These are phyloP conservation scores for Myxocyprinus asiaticus DNA, from an alignment of 2,113 vertebrate genomes.

Conservation along the genomic window DNA sequence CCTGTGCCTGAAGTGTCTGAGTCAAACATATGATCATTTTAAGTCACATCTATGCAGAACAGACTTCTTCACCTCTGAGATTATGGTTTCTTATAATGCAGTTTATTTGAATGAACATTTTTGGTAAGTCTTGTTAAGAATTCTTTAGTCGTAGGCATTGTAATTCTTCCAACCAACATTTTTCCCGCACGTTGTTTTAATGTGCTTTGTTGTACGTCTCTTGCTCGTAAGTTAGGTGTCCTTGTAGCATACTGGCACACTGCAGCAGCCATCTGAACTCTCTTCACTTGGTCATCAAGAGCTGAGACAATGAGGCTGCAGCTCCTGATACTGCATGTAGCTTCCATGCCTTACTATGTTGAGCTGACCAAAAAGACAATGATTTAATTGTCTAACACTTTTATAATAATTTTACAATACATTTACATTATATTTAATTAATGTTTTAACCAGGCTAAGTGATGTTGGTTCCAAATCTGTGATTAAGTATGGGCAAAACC, in stretches of 20 bases:
- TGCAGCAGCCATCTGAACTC: conserved; percentile 53
- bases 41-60: background rate
- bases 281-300: conserved; percentile 50
- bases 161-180: background rate
- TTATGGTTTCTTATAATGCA: background rate
- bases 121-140: too few species aligned
- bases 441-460: too few species aligned
- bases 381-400: too few species aligned
- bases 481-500: too few species aligned
- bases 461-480: too few species aligned
- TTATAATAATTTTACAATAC: too few species aligned
- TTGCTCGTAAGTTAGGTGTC: conserved; percentile 30
- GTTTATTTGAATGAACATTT: too few species aligned
- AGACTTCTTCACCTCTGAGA: background rate
- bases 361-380: too few species aligned
- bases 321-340: conserved; percentile 31
- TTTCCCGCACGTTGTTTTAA: conserved; percentile 41
- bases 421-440: too few species aligned
- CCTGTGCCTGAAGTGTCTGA: conserved; percentile 62
- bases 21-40: conserved; percentile 19
- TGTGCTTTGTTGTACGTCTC: conserved; percentile 37
- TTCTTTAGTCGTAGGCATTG: too few species aligned
- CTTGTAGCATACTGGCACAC: conserved; percentile 55
- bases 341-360: background rate
- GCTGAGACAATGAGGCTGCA: conserved; percentile 42